Percentiles rank a stretch among this genome's conserved stretches.
Evolutionary conservation across 2,888 invertebrate species (phyloP).

Genomic region (Agrilus cyanescens): DNA sequence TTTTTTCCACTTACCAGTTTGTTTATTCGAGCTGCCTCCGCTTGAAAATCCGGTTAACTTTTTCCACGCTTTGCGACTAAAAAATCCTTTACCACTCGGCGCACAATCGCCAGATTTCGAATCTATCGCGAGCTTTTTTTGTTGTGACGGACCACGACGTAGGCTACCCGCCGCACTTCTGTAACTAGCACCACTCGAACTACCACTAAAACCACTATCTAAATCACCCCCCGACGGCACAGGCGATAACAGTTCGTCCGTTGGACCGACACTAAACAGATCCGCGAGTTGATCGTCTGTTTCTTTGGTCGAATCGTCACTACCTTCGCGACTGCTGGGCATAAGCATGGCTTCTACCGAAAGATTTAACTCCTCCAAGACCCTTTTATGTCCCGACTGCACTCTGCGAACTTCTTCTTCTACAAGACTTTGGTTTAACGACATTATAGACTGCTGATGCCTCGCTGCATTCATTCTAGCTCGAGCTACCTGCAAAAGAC

Average conservation of each 20-base stretch:
- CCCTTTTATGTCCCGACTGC: constrained; percentile 69
- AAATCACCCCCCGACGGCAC: constrained; percentile 50
- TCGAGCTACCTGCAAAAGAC: constrained; percentile 9
- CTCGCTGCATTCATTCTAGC: constrained; percentile 20
- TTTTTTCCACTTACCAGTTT: constrained; percentile 44
- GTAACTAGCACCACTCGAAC: constrained; percentile 72
- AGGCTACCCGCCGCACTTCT: constrained; percentile 49
- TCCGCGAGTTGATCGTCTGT: constrained; percentile 52
- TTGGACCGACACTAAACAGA: constrained; percentile 55
- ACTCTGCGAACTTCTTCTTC: constrained; percentile 77
- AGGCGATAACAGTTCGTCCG: constrained; percentile 60
- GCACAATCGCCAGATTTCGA: constrained; percentile 5
- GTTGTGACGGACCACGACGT: constrained; percentile 32
- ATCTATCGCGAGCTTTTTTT: constrained; percentile 29
- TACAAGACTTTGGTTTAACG: constrained; percentile 58
- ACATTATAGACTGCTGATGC: constrained; percentile 48
- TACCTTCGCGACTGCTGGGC: constrained; percentile 49
- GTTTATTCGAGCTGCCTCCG: constrained; percentile 57
- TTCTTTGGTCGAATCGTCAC: constrained; percentile 50
- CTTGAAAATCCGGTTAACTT: constrained; percentile 64
- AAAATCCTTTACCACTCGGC: constrained; percentile 42
- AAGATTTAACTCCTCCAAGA: constrained; percentile 75
- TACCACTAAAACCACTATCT: constrained; percentile 75
- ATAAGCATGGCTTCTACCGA: constrained; percentile 82
- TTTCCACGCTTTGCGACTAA: constrained; percentile 69